phyloP scores from a whole-genome alignment of 2,888 invertebrate genomes.

The Brachynemurus nebulosus region DNA sequence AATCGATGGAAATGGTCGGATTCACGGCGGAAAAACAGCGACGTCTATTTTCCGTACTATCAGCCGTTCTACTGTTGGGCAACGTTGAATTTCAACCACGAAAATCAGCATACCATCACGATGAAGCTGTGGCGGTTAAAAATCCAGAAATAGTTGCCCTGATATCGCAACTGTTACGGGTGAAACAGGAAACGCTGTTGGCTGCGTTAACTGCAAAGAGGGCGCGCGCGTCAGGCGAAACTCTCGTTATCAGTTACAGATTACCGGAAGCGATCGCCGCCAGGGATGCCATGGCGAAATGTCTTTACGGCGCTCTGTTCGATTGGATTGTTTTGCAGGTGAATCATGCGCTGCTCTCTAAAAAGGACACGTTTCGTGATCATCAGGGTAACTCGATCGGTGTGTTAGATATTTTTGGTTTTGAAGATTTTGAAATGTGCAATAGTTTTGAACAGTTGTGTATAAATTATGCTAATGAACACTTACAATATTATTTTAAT shows the following conservation, averaged over 20 bases:
- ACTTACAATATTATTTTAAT: slow-evolving; percentile 94
- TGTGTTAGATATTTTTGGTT: slow-evolving; percentile 92
- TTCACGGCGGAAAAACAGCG: slow-evolving; percentile 85
- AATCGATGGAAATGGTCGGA: slow-evolving; percentile 97
- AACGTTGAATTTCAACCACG: slow-evolving; percentile 79
- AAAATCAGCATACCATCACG: slow-evolving; percentile 88
- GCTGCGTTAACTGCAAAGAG: slow-evolving; percentile 80
- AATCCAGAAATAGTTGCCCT: slow-evolving; percentile 77
- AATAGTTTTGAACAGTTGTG: slow-evolving; percentile 94
- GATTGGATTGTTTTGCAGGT: slow-evolving; percentile 97
- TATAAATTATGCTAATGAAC: slow-evolving; percentile 96
- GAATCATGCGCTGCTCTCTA: slow-evolving; percentile 84
- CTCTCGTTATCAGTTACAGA: slow-evolving; percentile 84
- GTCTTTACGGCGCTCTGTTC: slow-evolving; percentile 88
- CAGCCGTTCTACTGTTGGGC: slow-evolving; percentile 86
- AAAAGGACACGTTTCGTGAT: slow-evolving; percentile 73
- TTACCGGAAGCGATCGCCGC: slow-evolving; percentile 78
- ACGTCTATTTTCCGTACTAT: slow-evolving; percentile 79
- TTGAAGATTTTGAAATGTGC: slow-evolving; percentile 84
- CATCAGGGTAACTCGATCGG: slow-evolving; percentile 90
- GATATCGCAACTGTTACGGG: slow-evolving; percentile 76
- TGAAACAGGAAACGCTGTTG: slow-evolving; percentile 75
- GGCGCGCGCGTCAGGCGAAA: slow-evolving; percentile 74
- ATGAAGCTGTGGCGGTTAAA: slow-evolving; percentile 83
- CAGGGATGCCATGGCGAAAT: slow-evolving; percentile 92